These are phyloP conservation scores for Lemur catta DNA, from an alignment of 2,797 vertebrate genomes.

Conservation along the genomic window DNA sequence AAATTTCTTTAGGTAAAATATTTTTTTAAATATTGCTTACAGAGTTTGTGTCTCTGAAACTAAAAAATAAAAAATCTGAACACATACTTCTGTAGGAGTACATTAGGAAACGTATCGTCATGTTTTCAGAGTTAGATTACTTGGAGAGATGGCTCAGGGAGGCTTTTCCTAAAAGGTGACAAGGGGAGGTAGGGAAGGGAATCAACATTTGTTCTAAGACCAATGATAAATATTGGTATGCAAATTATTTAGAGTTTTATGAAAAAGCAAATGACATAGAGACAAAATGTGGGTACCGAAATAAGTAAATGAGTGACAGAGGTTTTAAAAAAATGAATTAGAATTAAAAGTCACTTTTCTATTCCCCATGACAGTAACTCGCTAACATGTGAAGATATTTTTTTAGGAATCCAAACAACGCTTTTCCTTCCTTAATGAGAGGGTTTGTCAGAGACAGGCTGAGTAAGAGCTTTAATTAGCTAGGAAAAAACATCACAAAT, in stretches of 20 bases:
- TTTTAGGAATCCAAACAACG: background rate
- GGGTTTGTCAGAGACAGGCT: background rate
- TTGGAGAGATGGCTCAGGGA: background rate
- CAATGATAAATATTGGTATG: background rate
- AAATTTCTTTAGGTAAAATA: background rate
- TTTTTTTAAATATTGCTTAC: background rate
- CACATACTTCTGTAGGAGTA: background rate
- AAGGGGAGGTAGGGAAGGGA: fast-evolving
- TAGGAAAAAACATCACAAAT: background rate
- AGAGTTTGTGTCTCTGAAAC: background rate
- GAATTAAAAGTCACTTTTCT: background rate
- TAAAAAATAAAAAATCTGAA: background rate
- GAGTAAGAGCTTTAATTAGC: background rate
- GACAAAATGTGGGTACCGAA: background rate
- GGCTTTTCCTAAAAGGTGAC: background rate
- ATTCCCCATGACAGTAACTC: background rate
- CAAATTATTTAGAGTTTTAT: background rate
- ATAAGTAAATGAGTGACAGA: background rate
- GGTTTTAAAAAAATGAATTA: background rate
- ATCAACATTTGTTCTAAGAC: background rate
- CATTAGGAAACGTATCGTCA: background rate
- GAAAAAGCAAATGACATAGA: background rate
- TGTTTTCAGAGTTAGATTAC: background rate
- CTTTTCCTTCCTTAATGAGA: background rate
- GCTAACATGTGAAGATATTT: background rate